Conservation (phyloP, 2,113 vertebrate genomes). For the Rhinogobius similis region DNA sequence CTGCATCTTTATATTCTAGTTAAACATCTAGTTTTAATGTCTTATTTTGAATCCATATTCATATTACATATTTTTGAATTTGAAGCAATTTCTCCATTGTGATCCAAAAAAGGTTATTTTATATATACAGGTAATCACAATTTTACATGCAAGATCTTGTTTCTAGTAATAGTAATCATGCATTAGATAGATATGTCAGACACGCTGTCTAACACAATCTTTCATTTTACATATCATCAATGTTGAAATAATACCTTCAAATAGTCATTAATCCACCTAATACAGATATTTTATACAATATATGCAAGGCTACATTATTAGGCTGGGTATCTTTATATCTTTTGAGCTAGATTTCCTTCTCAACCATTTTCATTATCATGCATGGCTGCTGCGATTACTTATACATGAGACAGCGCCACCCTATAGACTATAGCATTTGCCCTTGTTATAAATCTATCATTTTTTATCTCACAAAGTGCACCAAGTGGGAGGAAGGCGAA, state of each 20-base stretch:
- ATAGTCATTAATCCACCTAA: not conserved
- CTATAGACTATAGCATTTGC: constrained; percentile 35
- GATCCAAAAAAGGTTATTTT: too few relatives aligned
- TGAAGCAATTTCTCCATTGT: too few relatives aligned
- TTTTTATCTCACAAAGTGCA: constrained; percentile 48
- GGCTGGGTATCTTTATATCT: not conserved
- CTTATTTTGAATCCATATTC: not conserved
- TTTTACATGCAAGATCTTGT: not conserved
- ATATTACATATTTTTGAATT: not conserved
- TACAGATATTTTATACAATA: not conserved
- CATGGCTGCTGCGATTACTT: constrained; percentile 16
- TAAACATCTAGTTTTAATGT: too few relatives aligned
- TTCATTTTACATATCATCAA: not conserved
- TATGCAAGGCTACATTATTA: not conserved
- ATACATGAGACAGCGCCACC: constrained; percentile 3
- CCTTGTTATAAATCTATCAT: constrained; percentile 42
- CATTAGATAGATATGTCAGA: not conserved
- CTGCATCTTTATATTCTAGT: too few relatives aligned
- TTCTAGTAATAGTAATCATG: too few relatives aligned
- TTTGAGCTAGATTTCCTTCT: not conserved
- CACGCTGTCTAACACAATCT: not conserved
- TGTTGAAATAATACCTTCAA: not conserved
- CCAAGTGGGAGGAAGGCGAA: constrained; percentile 32
- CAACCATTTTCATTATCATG: not conserved
- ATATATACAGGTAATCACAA: not conserved